Evolutionary conservation across 2,888 invertebrate genomes (phyloP), one percentile per base, ranked within the genome.

Genomic region (Chesias legatella): DNA sequence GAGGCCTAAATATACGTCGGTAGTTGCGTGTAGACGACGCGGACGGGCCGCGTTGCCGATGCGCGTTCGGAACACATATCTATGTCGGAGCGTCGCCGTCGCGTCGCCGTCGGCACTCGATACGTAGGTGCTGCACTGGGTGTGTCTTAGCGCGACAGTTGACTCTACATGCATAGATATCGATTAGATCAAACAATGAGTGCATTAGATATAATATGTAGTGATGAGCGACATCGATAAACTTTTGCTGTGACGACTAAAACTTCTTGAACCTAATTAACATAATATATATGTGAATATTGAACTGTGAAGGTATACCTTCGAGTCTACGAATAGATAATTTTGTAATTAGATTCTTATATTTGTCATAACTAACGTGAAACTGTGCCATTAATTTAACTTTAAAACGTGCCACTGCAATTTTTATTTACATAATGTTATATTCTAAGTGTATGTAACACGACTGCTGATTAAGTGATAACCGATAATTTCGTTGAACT

Each of bases 351-450:
- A 73, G 66, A 48, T 77, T 81, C 71, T 79, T 79, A 68, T 80
- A 79, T 71, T 83, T 79, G 74, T 79, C 70, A 70, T 69, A 81
- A 84, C 85, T 86, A 86, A 88, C 88, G 88, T 88, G 88, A 88
- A 88, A 84, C 74, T 86, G 88, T 88, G 88, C 88, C 88, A 88
- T 88, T 83, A 79, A 79, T 84, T 77, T 86, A 83, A 84, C 83
- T 82, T 81, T 82, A 81, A 73, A 70, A 77, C 73, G 83, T 85
- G 85, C 84, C 84, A 81, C 84, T 82, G 83, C 79, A 79, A 76
- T 77, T 73, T 70, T 74, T 64, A 67, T 81, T 80, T 77, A 74
- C 60, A 60, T 63, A 60, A 57, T 34, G 44, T 61, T 63, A 72
- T 58, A 53, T 76, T 74, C 73, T 81, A 79, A 79, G 80, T 78